Evolutionary conservation across 2,888 invertebrate genomes (phyloP).

Genomic region (Lepidochitona cinerea): DNA sequence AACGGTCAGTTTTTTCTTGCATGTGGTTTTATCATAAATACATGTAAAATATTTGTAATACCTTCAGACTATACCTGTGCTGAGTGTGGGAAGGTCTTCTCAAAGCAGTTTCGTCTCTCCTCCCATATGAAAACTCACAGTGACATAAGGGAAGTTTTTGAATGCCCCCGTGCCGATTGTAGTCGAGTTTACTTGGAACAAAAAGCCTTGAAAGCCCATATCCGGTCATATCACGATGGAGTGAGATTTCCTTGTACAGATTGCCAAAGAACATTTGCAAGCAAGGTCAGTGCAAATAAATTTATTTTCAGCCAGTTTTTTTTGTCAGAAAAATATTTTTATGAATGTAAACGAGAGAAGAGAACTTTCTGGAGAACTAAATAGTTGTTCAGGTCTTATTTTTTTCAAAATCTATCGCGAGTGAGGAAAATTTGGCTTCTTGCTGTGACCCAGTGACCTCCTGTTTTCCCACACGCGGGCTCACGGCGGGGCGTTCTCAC

Average conservation of each 20-base stretch:
- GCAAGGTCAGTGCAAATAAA: slow-evolving; percentile 43
- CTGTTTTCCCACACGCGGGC: too few species aligned
- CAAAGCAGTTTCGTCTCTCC: slow-evolving; percentile 38
- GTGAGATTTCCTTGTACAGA: slow-evolving; percentile 43
- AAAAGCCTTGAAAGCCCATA: slow-evolving; percentile 49
- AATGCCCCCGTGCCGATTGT: slow-evolving; percentile 50
- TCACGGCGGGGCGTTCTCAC: too few species aligned
- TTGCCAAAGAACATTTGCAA: slow-evolving; percentile 46
- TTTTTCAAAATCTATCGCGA: background rate
- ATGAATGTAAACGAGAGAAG: too few species aligned
- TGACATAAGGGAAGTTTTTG: slow-evolving; percentile 31
- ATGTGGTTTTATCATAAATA: too few species aligned
- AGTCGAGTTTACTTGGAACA: slow-evolving; percentile 46
- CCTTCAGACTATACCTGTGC: slow-evolving; percentile 36
- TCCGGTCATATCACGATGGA: slow-evolving; percentile 51
- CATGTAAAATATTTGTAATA: background rate
- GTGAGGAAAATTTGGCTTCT: too few species aligned
- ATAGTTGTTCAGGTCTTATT: too few species aligned
- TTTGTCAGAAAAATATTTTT: too few species aligned
- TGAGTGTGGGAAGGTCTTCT: slow-evolving; percentile 43
- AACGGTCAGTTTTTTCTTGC: too few species aligned
- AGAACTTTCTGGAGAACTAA: too few species aligned
- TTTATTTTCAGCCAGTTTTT: too few species aligned
- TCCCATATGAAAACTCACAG: slow-evolving; percentile 42
- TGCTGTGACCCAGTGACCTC: too few species aligned